Evolutionary conservation across 2,797 vertebrate genomes (phyloP), one percentile per base, ranked within the genome.

Genomic region (Sylvia borin): DNA sequence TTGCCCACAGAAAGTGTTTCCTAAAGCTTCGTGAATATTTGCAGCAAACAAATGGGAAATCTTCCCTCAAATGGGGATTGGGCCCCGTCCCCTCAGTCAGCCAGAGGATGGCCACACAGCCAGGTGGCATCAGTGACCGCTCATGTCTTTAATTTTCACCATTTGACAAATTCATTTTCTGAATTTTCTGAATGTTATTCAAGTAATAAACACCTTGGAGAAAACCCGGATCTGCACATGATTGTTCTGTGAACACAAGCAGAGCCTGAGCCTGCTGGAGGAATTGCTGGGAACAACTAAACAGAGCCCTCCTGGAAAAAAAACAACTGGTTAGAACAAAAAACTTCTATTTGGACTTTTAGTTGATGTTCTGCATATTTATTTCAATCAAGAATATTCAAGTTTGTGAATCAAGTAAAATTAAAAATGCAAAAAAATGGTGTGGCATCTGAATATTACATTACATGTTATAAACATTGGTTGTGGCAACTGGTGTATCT

Each of bases 301-400:
- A 78, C 7, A 60, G 70, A 92, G 19, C 61, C 29, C 43, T 95
- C 50, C 78, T 95, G 88, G 67, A 91, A 94, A 94, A 94, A 91
- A 94, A 91, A 94, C 90, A 86, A 21, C 13, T 64, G 17, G 26
- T 94, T 93, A 95, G 93, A 96, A 95, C 74, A 95, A 90, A 93
- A 94, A 95, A 92, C 86, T 82, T 96, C 92, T 95, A 32, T 95
- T 90, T 96, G 94, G 91, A 96, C 91, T 95, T 95, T 86, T 47
- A 93, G 92, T 92, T 94, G 73, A 95, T 71, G 90, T 90, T 95
- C 91, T 87, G 90, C 83, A 75, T 95, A 95, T 96, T 97, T 95
- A 96, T 96, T 97, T 96, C 79, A 92, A 93, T 84, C 75, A 94
- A 93, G 91, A 96, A 96, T 90, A 95, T 90, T 97, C 95, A 95